These are phyloP conservation scores for Silurus aristotelis DNA, from an alignment of 2,797 vertebrate species.

Conservation along the genomic window DNA sequence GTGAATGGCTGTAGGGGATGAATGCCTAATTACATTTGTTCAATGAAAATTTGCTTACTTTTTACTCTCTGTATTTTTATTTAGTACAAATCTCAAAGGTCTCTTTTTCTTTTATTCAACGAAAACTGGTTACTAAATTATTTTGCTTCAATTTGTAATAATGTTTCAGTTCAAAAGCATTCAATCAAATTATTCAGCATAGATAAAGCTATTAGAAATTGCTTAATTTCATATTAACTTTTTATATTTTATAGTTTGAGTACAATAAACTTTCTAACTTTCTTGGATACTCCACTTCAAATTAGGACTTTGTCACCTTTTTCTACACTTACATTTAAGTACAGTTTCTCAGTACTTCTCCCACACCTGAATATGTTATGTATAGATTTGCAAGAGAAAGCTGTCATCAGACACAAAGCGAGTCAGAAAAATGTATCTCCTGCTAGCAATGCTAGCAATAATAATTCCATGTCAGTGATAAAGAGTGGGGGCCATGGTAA, in stretches of 20 bases:
- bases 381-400: not conserved
- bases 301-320: not conserved
- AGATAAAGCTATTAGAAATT: not conserved
- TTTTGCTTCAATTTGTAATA: not conserved
- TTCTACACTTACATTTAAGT: not conserved
- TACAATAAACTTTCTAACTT: not conserved
- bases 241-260: not conserved
- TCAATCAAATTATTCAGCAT: not conserved
- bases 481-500: conserved; percentile 73
- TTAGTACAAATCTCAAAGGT: not conserved
- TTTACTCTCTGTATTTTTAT: not conserved
- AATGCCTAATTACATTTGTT: not conserved
- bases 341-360: not conserved
- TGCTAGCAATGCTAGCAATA: conserved; percentile 1
- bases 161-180: not conserved
- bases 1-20: not conserved
- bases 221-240: not conserved
- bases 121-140: not conserved
- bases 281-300: not conserved
- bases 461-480: conserved; percentile 57
- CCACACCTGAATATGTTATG: not conserved
- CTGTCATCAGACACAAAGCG: not conserved
- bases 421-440: not conserved
- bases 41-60: not conserved
- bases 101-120: not conserved